Conservation (phyloP, 2,888 invertebrate species). For the Pristionchus maxplancki region DNA sequence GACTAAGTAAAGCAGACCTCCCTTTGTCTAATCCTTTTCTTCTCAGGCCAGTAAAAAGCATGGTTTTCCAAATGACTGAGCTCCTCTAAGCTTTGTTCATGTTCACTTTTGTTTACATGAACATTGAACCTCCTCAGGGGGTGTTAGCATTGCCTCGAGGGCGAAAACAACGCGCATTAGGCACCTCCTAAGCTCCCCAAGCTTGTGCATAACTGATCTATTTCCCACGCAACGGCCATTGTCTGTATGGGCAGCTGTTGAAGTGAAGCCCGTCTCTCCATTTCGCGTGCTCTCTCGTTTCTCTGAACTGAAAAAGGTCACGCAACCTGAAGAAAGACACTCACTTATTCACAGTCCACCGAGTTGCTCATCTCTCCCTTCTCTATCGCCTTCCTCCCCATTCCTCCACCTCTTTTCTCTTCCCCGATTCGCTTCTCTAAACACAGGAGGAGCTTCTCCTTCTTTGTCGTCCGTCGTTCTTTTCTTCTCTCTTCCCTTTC, state of each 20-base stretch:
- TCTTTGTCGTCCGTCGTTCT: constrained; percentile 45
- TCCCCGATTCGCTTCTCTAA: constrained; percentile 17
- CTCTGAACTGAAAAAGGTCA: not conserved
- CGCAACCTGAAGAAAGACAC: not conserved
- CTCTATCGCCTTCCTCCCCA: not conserved
- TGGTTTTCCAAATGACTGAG: not conserved
- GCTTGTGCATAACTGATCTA: not conserved
- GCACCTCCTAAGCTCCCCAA: not conserved
- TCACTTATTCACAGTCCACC: constrained; percentile 16
- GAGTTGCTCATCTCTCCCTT: constrained; percentile 9
- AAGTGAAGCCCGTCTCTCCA: not conserved
- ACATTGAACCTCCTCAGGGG: not conserved
- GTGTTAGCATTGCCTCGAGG: not conserved
- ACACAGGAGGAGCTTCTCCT: constrained; percentile 22
- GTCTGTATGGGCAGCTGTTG: not conserved
- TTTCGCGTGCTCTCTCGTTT: not conserved
- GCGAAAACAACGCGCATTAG: not conserved
- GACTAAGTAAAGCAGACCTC: not conserved
- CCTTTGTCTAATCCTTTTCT: not conserved
- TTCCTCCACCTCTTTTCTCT: not conserved
- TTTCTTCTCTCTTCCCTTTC: not conserved
- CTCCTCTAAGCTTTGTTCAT: not conserved
- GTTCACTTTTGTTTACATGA: not conserved
- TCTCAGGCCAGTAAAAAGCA: not conserved
- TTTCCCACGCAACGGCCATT: not conserved